A percentile compares a stretch with the other conserved stretches of the same genome.
Conservation (phyloP, 2,113 vertebrate species). For the Corythaeola cristata region DNA sequence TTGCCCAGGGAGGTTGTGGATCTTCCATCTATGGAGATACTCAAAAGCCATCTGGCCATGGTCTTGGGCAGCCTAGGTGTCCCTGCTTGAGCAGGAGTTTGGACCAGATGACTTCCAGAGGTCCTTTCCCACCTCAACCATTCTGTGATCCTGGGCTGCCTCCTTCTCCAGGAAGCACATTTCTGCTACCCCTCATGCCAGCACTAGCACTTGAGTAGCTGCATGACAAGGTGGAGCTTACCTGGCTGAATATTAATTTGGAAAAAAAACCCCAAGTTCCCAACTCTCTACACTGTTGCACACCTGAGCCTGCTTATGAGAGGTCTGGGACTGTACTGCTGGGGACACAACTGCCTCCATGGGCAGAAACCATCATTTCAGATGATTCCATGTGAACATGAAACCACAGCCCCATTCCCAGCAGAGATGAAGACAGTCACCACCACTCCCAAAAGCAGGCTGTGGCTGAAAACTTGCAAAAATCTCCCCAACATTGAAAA, state of each 20-base stretch:
- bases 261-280: neutral
- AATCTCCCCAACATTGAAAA: neutral
- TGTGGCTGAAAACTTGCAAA: neutral
- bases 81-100: neutral
- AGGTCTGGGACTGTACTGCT: neutral
- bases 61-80: neutral
- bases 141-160: neutral
- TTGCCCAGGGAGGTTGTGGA: neutral
- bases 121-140: neutral
- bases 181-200: neutral
- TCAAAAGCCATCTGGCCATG: neutral
- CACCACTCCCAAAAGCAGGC: neutral
- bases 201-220: neutral
- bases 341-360: neutral
- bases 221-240: neutral
- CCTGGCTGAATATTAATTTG: neutral
- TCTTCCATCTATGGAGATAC: neutral
- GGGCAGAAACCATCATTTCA: neutral
- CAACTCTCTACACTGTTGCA: neutral
- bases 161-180: neutral
- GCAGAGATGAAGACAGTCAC: neutral
- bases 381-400: neutral
- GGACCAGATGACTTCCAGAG: neutral
- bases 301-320: neutral
- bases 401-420: neutral